Evolutionary conservation across 2,888 invertebrate genomes (phyloP).

Genomic region (Drosophila tripunctata): DNA sequence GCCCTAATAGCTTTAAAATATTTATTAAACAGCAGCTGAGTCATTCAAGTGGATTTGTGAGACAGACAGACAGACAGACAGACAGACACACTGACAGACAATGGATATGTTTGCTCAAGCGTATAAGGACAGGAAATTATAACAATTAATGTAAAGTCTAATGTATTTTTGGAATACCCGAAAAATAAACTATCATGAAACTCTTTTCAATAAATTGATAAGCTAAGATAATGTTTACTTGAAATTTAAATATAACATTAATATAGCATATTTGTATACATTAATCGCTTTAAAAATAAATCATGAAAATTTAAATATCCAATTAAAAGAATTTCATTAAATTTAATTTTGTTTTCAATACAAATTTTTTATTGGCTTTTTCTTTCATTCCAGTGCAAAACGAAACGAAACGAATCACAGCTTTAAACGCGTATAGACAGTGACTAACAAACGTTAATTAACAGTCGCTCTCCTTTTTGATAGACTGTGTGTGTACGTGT

Average conservation of each 20-base stretch:
- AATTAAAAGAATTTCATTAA: neutral
- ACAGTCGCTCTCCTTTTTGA: slow-evolving; percentile 21
- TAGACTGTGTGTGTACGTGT: too few relatives aligned
- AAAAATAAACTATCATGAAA: neutral
- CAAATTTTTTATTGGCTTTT: neutral
- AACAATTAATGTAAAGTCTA: neutral
- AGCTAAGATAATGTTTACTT: neutral
- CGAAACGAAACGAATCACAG: neutral
- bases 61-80: neutral
- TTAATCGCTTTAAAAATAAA: neutral
- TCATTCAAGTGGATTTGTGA: slow-evolving; percentile 28
- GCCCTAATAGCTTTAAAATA: slow-evolving; percentile 58
- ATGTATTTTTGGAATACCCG: neutral
- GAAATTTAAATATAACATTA: too few relatives aligned
- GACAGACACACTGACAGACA: neutral
- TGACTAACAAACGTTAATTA: slow-evolving; percentile 27
- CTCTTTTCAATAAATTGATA: neutral
- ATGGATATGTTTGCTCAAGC: slow-evolving; percentile 19
- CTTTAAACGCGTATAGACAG: slow-evolving; percentile 5
- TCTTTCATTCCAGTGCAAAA: neutral
- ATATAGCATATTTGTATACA: too few relatives aligned
- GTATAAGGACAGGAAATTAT: slow-evolving; percentile 24
- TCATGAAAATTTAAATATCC: neutral
- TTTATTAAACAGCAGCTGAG: slow-evolving; percentile 46
- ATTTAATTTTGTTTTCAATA: neutral